Conservation (phyloP, 2,888 invertebrate species). For the Arctia plantaginis region DNA sequence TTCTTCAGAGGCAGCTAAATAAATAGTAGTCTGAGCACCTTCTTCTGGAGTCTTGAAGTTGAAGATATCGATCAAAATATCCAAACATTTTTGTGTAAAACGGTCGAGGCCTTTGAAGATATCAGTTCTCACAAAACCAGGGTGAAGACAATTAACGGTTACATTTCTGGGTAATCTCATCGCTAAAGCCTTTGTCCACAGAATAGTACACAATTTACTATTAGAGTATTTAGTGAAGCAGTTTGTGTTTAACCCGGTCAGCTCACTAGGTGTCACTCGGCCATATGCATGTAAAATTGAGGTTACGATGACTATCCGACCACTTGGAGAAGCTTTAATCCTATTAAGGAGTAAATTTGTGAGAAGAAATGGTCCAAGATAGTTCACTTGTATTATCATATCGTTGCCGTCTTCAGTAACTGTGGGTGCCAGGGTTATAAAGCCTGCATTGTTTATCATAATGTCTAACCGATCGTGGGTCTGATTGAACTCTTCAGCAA, state of each 20-base stretch:
- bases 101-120: slow-evolving; percentile 89
- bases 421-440: slow-evolving; percentile 66
- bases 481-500: slow-evolving; percentile 87
- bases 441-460: slow-evolving; percentile 88
- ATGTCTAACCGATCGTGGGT: slow-evolving; percentile 85
- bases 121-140: slow-evolving; percentile 92
- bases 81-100: slow-evolving; percentile 75
- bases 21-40: slow-evolving; percentile 92
- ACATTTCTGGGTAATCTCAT: slow-evolving; percentile 83
- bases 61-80: slow-evolving; percentile 85
- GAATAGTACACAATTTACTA: slow-evolving; percentile 75
- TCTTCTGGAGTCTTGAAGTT: slow-evolving; percentile 89
- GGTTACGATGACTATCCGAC: slow-evolving; percentile 78
- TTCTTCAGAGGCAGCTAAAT: slow-evolving; percentile 91
- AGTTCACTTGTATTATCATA: slow-evolving; percentile 88
- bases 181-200: slow-evolving; percentile 77
- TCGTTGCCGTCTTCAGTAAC: slow-evolving; percentile 88
- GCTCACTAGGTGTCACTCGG: slow-evolving; percentile 78
- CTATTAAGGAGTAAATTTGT: slow-evolving; percentile 88
- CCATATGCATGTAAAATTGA: slow-evolving; percentile 64
- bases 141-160: slow-evolving; percentile 93
- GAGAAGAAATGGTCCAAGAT: slow-evolving; percentile 90
- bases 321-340: slow-evolving; percentile 71
- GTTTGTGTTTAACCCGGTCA: slow-evolving; percentile 46
- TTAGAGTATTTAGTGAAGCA: slow-evolving; percentile 79